Evolutionary conservation across 2,797 vertebrate genomes (phyloP).

Genomic region (Neopelma chrysocephalum): DNA sequence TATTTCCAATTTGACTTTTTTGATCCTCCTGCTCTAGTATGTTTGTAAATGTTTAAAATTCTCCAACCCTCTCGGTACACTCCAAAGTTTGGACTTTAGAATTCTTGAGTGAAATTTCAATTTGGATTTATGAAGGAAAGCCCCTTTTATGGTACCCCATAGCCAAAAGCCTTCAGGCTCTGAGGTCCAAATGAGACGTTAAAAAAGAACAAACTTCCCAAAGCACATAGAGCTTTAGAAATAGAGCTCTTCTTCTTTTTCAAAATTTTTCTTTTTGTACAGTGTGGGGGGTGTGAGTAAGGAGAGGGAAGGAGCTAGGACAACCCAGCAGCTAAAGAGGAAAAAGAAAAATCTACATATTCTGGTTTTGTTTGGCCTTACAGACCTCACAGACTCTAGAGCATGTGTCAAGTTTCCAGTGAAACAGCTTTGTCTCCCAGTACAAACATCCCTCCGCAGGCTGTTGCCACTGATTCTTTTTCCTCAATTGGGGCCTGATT

Average conservation of each 20-base stretch:
- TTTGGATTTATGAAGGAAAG: background rate
- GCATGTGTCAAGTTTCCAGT: background rate
- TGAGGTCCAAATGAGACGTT: background rate
- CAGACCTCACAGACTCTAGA: background rate
- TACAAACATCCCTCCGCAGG: background rate
- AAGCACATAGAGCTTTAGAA: background rate
- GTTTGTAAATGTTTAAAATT: background rate
- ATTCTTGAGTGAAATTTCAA: background rate
- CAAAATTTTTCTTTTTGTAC: background rate
- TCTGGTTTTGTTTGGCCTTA: background rate
- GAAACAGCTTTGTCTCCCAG: background rate
- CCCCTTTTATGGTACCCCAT: background rate
- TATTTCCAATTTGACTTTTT: background rate
- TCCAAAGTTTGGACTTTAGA: background rate
- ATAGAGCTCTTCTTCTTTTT: background rate
- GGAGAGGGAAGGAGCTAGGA: background rate
- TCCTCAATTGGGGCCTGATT: background rate
- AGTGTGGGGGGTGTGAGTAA: background rate
- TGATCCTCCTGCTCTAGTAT: background rate
- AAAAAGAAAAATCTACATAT: background rate
- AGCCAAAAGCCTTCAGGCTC: background rate
- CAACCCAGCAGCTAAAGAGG: background rate
- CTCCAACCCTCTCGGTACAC: background rate
- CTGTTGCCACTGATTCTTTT: background rate
- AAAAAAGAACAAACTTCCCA: background rate